These are phyloP conservation scores for Zophobas morio DNA, from an alignment of 1,140 invertebrate genomes.

Conservation along the genomic window DNA sequence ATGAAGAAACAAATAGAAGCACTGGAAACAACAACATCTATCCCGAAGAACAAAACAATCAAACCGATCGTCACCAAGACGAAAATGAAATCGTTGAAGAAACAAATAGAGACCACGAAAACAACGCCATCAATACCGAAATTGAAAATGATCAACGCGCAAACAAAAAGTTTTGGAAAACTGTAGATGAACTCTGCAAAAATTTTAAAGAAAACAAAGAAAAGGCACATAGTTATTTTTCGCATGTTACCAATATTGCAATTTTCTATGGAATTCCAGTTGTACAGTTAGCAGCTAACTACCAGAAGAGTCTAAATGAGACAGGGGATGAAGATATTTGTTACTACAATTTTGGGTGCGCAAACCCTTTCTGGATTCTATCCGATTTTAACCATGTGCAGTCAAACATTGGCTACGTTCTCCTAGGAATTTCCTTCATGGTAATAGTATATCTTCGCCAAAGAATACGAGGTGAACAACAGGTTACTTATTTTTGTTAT, in stretches of 20 bases:
- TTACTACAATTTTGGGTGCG: constrained; percentile 94
- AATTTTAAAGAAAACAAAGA: constrained; percentile 71
- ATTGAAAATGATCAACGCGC: too few species aligned
- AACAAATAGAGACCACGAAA: too few species aligned
- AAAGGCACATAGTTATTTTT: constrained; percentile 81
- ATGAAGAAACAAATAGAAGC: too few species aligned
- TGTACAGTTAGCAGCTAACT: constrained; percentile 88
- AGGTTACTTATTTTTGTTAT: background rate
- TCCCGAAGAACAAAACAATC: too few species aligned
- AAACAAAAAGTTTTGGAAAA: too few species aligned
- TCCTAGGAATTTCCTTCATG: constrained; percentile 75
- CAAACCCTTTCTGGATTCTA: constrained; percentile 81
- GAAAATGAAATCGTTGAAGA: too few species aligned
- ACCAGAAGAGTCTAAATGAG: constrained; percentile 83
- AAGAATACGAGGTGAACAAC: constrained; percentile 24
- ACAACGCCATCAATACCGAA: too few species aligned
- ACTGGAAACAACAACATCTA: too few species aligned
- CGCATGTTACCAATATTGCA: constrained; percentile 86
- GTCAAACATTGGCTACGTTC: constrained; percentile 91
- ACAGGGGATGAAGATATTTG: constrained; percentile 92
- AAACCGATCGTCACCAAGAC: too few species aligned
- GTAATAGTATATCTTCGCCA: constrained; percentile 74
- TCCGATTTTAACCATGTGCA: constrained; percentile 91
- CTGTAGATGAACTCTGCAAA: too few species aligned
- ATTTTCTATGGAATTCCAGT: constrained; percentile 92